These are phyloP conservation scores for Sapajus apella DNA, from an alignment of 2,113 vertebrate genomes.

Conservation along the genomic window DNA sequence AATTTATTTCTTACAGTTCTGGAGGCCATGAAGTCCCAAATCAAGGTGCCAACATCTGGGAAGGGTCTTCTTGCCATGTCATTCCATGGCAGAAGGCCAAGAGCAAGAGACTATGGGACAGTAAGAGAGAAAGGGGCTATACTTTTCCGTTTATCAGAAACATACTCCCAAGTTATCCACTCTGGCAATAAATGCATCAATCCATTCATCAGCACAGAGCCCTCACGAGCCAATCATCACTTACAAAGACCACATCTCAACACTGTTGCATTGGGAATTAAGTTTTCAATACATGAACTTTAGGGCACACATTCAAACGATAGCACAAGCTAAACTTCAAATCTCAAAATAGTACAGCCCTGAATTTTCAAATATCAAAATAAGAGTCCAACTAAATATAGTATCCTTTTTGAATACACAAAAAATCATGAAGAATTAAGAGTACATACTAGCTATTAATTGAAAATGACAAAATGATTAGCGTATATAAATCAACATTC, in stretches of 20 bases:
- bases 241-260: background rate
- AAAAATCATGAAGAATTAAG: slow-evolving; percentile 1
- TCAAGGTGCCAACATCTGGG: background rate
- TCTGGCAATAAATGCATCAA: background rate
- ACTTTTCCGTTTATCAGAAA: background rate
- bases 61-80: background rate
- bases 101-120: background rate
- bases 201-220: background rate
- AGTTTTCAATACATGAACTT: background rate
- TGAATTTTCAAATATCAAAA: background rate
- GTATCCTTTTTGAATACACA: background rate
- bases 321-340: slow-evolving; percentile 31
- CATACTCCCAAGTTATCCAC: background rate
- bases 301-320: background rate
- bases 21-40: background rate
- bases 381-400: background rate
- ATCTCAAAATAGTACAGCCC: background rate
- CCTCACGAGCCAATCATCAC: background rate
- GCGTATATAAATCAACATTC: background rate
- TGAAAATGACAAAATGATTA: slow-evolving; percentile 37
- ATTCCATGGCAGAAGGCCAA: background rate
- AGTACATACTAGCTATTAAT: background rate
- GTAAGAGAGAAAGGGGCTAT: background rate
- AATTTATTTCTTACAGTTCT: background rate
- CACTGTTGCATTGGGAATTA: background rate